A percentile compares a stretch with the other conserved stretches of the same genome.
These are phyloP conservation scores for Zoanthus solanderi DNA, from an alignment of 92 coral and sea anemone genomes.

Conservation along the genomic window DNA sequence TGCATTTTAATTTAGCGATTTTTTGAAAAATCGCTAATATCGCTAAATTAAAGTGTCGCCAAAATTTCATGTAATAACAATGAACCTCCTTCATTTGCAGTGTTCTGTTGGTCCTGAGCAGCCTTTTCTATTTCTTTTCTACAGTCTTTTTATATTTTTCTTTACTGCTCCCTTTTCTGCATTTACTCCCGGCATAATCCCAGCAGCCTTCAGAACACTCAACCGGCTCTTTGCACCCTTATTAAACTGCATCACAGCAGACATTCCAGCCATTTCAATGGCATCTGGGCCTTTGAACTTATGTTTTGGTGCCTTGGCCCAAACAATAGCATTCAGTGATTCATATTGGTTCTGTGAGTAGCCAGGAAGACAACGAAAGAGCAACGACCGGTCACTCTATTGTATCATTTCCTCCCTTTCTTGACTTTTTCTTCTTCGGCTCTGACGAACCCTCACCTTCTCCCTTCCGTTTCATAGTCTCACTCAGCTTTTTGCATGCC, in stretches of 20 bases:
- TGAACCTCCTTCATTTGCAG: conserved; percentile 28
- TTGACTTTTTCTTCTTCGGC: too few relatives aligned
- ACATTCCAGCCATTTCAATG: conserved; percentile 59
- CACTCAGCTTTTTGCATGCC: too few relatives aligned
- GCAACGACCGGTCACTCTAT: conserved; percentile 33
- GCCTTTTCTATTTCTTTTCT: conserved; percentile 32
- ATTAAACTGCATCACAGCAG: conserved; percentile 51
- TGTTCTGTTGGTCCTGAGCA: conserved; percentile 18
- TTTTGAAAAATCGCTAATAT: too few relatives aligned
- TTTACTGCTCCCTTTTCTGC: conserved; percentile 20
- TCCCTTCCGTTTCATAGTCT: too few relatives aligned
- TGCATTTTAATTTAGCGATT: too few relatives aligned
- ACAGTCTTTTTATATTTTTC: not conserved
- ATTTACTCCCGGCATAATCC: conserved; percentile 17
- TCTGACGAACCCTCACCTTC: too few relatives aligned
- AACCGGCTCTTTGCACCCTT: conserved; percentile 35
- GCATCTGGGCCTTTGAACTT: conserved; percentile 56
- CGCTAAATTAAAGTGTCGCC: too few relatives aligned
- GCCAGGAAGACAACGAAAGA: conserved; percentile 47
- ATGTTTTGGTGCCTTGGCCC: conserved; percentile 51
- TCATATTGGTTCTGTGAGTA: conserved; percentile 42
- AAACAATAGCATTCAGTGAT: conserved; percentile 41
- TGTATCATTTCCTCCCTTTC: too few relatives aligned
- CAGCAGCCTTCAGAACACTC: conserved; percentile 42
- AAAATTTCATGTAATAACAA: too few relatives aligned